Conservation (phyloP, 2,797 vertebrate species). For the Limosa lapponica region DNA sequence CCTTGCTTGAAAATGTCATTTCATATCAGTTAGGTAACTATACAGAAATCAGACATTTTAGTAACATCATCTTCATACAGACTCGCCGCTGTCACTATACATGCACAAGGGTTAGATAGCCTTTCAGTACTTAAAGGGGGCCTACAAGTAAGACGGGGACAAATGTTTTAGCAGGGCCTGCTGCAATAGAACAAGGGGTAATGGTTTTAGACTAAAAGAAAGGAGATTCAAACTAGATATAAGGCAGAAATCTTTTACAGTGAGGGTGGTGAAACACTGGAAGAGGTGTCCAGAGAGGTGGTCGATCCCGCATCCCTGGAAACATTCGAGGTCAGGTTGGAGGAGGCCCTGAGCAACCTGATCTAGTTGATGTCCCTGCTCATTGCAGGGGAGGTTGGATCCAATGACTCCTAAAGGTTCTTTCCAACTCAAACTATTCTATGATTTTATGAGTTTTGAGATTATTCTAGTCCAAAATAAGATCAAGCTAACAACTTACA, state of each 20-base stretch:
- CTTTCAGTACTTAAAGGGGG: not conserved
- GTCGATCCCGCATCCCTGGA: not conserved
- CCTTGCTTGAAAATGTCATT: not conserved
- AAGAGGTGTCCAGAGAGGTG: too few relatives aligned
- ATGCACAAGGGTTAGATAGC: not conserved
- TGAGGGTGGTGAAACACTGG: not conserved
- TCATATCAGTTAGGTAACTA: not conserved
- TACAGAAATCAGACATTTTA: not conserved
- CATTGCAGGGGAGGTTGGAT: not conserved
- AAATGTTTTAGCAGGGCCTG: not conserved
- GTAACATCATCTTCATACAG: not conserved
- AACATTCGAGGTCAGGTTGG: not conserved
- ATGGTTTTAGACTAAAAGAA: not conserved
- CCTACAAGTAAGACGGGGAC: not conserved
- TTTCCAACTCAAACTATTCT: not conserved
- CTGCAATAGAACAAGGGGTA: not conserved
- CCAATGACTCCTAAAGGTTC: not conserved
- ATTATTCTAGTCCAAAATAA: not conserved
- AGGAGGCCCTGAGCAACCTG: not conserved
- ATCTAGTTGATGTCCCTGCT: not conserved
- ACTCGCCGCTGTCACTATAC: not conserved
- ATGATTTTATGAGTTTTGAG: not conserved
- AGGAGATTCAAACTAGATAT: not conserved
- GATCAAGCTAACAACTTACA: not conserved
- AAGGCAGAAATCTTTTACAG: not conserved